phyloP scores from a whole-genome alignment of 2,888 invertebrate species.

The Apocheima hispidaria region DNA sequence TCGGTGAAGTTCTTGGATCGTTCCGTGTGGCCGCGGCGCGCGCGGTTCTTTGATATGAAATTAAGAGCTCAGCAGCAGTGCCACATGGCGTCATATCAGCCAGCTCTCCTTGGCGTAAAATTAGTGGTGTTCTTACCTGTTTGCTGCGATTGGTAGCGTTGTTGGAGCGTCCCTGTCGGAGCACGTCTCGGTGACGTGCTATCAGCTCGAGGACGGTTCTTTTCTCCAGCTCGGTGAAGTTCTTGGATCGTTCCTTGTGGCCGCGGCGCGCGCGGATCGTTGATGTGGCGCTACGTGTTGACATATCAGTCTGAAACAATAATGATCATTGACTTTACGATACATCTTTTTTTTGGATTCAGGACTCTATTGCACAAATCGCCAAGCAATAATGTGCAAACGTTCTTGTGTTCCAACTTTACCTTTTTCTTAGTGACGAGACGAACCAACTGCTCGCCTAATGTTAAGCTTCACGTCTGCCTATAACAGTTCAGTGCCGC shows the following conservation, averaged over 20 bases:
- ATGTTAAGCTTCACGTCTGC: too few relatives aligned
- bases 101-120: conserved; percentile 52
- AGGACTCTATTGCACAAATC: too few relatives aligned
- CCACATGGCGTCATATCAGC: conserved; percentile 43
- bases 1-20: conserved; percentile 85
- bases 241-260: conserved; percentile 84
- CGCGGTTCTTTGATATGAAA: conserved; percentile 70
- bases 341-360: too few relatives aligned
- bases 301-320: conserved; percentile 74
- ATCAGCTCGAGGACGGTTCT: conserved; percentile 82
- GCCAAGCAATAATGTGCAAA: too few relatives aligned
- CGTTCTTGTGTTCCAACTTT: too few relatives aligned
- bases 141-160: conserved; percentile 84
- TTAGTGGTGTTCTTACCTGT: conserved; percentile 60
- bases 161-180: conserved; percentile 84
- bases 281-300: conserved; percentile 75
- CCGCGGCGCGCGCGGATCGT: conserved; percentile 79
- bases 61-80: too few relatives aligned
- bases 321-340: too few relatives aligned
- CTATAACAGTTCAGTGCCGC: too few relatives aligned
- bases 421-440: too few relatives aligned
- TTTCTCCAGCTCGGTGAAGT: conserved; percentile 84
- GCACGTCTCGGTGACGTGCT: conserved; percentile 80
- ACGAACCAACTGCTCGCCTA: too few relatives aligned
- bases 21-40: conserved; percentile 84